These are phyloP conservation scores for Cenopis cana DNA, from an alignment of 2,888 invertebrate species.

Conservation along the genomic window DNA sequence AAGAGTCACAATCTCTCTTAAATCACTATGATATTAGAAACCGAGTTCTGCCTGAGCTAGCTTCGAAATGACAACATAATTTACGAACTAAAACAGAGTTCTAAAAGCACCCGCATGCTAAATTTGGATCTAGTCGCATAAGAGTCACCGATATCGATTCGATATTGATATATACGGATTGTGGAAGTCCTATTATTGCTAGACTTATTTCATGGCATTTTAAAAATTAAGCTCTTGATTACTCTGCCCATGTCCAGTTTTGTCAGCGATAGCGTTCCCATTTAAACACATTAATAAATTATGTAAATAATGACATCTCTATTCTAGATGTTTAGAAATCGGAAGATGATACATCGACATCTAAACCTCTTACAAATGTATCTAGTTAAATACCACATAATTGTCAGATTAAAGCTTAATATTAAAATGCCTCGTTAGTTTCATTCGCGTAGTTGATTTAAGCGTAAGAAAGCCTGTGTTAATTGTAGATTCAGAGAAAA, in stretches of 20 bases:
- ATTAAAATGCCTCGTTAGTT: background rate
- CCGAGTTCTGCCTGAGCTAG: background rate
- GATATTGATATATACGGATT: background rate
- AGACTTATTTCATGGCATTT: background rate
- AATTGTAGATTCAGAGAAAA: constrained; percentile 1
- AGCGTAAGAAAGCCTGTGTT: background rate
- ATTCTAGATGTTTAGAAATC: no score
- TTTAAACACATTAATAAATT: no score
- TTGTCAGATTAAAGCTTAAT: background rate
- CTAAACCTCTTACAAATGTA: no score
- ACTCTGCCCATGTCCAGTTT: background rate
- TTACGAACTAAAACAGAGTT: background rate
- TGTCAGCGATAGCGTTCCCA: no score
- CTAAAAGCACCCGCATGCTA: constrained; percentile 10
- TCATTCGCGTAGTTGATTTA: background rate
- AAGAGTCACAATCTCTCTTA: constrained; percentile 13
- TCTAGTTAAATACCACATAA: no score
- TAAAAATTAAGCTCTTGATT: background rate
- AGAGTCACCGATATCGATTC: background rate
- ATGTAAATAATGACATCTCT: no score
- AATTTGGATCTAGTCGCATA: background rate
- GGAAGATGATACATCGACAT: no score
- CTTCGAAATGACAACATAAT: background rate
- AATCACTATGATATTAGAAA: constrained; percentile 1
- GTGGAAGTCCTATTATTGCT: background rate